Base-by-base conservation (phyloP, 2,797 vertebrate species). In the Cyclopterus lumpus region DNA sequence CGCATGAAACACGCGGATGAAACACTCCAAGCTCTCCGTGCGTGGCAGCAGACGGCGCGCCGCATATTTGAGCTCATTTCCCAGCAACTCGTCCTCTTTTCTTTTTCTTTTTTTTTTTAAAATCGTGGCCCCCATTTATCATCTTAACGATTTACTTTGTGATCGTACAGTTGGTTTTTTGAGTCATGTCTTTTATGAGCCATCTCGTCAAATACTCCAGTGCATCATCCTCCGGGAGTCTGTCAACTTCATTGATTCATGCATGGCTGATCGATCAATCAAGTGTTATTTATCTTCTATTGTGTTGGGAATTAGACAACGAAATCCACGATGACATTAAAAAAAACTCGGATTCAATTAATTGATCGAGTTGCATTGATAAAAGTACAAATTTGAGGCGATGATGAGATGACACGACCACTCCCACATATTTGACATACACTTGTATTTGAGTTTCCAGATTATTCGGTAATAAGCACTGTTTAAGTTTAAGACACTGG, bases 81-180 rank as follows among this genome's bases (percentile, higher is more conserved):
- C 80, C 79, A 77, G 61, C 69, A 75, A 48, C 75, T 67, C 38
- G 61, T 73, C 38, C 55, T 40, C 59, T 75, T 51, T 9, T 48
- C 18, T 73, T 67, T n/a, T n/a, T n/a, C n/a, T n/a, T n/a, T n/a
- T n/a, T n/a, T n/a, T n/a, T n/a, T n/a, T n/a, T n/a, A n/a, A n/a
- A n/a, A 69, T 71, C 67, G 59, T 0, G 65, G 30, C 36, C 49
- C 36, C 49, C 63, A 77, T 84, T 69, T n/a, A 73, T 90, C 81
- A 86, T 69, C 32, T 38, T 81, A 71, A 88, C 57, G 72, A 80
- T 71, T 77, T 65, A 75, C 73, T 83, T 57, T 76, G 63, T 61
- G 54, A 83, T 79, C 72, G 66, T 16, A 15, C 65, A 44, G 28
- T 71, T 76, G 79, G 59, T 74, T 77, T 74, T 75, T 62, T 42